Percentiles rank a stretch among this genome's conserved stretches.
phyloP scores from a whole-genome alignment of 2,797 vertebrate genomes.

The Rhinoraja longicauda region DNA sequence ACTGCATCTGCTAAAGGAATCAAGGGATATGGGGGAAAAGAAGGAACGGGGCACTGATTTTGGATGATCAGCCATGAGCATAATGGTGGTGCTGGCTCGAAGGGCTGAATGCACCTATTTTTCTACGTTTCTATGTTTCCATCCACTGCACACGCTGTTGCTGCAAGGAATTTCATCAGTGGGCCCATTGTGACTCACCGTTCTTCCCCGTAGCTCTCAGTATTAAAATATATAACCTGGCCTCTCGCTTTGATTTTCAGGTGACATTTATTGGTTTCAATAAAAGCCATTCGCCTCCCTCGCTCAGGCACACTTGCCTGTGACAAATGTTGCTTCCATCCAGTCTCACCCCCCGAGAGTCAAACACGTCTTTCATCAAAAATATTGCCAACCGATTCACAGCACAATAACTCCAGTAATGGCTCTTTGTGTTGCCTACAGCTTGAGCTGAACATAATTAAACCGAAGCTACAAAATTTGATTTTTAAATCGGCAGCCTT shows the following conservation, averaged over 20 bases:
- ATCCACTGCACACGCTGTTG: too few relatives aligned
- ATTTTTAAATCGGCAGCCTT: not conserved
- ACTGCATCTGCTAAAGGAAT: too few relatives aligned
- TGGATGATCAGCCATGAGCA: too few relatives aligned
- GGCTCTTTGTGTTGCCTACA: not conserved
- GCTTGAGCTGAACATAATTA: not conserved
- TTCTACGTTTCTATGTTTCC: too few relatives aligned
- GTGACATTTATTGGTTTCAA: not conserved
- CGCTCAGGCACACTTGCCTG: not conserved
- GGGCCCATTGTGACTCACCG: too few relatives aligned
- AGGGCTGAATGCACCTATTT: too few relatives aligned
- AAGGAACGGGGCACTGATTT: too few relatives aligned
- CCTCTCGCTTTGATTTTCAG: not conserved
- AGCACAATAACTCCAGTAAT: not conserved
- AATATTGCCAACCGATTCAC: conserved; percentile 15
- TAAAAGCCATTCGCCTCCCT: not conserved
- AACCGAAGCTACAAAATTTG: not conserved
- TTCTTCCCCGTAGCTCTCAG: too few relatives aligned
- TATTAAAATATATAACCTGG: not conserved
- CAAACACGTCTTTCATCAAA: not conserved
- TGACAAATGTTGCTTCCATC: not conserved
- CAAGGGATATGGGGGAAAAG: too few relatives aligned
- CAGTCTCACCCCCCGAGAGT: not conserved
- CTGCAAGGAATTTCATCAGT: too few relatives aligned
- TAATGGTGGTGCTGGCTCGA: too few relatives aligned